phyloP scores from a whole-genome alignment of 2,797 vertebrate species.

The Enteromius fasciolatus region DNA sequence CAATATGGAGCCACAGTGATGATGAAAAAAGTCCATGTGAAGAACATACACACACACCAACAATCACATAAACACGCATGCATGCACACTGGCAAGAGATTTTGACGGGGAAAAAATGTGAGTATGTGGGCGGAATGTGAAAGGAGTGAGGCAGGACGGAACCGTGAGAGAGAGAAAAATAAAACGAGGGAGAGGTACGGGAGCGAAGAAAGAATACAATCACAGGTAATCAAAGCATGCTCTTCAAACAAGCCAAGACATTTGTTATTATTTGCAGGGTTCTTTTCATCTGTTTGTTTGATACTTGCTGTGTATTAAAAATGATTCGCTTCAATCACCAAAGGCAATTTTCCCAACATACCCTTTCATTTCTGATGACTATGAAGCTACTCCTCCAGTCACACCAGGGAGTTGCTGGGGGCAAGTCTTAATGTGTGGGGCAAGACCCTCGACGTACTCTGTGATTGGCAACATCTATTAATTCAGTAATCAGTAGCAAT shows the following conservation, averaged over 20 bases:
- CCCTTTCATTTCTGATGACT: slow-evolving; percentile 27
- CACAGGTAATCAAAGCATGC: slow-evolving; percentile 53
- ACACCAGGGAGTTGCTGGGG: slow-evolving; percentile 39
- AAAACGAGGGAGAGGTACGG: not conserved
- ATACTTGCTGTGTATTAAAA: slow-evolving; percentile 55
- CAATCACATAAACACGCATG: not conserved
- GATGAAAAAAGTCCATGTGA: slow-evolving; percentile 12
- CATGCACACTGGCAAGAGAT: slow-evolving; percentile 14
- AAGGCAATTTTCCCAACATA: slow-evolving; percentile 48
- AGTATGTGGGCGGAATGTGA: slow-evolving; percentile 20
- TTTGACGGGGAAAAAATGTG: not conserved
- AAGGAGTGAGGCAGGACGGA: slow-evolving; percentile 2
- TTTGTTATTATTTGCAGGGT: slow-evolving; percentile 60
- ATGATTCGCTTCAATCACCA: slow-evolving; percentile 62
- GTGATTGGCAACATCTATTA: slow-evolving; percentile 62
- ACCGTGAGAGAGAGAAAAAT: not conserved
- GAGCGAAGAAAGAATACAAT: slow-evolving; percentile 40
- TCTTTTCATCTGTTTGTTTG: slow-evolving; percentile 56
- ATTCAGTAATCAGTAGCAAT: slow-evolving; percentile 64
- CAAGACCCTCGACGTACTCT: slow-evolving; percentile 49
- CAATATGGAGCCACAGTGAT: slow-evolving; percentile 55
- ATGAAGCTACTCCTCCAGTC: slow-evolving; percentile 27
- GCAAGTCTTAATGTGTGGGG: slow-evolving; percentile 26
- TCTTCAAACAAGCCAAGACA: slow-evolving; percentile 60
- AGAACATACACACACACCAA: slow-evolving; percentile 21